Evolutionary conservation across 2,113 vertebrate genomes (phyloP).

Genomic region (Lonchura striata): DNA sequence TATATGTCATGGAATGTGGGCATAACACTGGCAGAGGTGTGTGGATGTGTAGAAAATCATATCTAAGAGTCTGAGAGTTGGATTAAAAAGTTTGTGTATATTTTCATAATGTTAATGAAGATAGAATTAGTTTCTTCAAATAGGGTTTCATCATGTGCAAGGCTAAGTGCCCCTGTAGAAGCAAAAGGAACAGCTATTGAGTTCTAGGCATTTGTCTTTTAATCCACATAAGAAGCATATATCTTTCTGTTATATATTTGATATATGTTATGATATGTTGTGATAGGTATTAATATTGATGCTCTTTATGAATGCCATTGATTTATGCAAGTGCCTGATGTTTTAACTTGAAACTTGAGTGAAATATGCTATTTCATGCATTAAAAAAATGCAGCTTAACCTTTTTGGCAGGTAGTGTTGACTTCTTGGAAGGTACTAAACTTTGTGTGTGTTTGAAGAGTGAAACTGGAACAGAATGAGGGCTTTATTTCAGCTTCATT

Average conservation of each 20-base stretch:
- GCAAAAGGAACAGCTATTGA: neutral
- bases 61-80: neutral
- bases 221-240: neutral
- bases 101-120: neutral
- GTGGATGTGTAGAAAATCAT: neutral
- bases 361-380: neutral
- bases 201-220: neutral
- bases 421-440: neutral
- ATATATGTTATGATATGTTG: neutral
- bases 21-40: neutral
- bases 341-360: neutral
- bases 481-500: slow-evolving; percentile 17
- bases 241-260: neutral
- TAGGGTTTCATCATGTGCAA: neutral
- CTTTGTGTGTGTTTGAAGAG: neutral
- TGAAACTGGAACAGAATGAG: neutral
- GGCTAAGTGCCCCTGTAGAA: neutral
- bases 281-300: neutral
- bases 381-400: neutral
- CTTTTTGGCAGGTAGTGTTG: neutral
- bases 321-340: neutral
- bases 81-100: neutral
- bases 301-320: neutral
- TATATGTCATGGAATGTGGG: neutral
- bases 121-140: neutral